Conservation (phyloP, 1,140 invertebrate species). For the Leptestheria dahalacensis region DNA sequence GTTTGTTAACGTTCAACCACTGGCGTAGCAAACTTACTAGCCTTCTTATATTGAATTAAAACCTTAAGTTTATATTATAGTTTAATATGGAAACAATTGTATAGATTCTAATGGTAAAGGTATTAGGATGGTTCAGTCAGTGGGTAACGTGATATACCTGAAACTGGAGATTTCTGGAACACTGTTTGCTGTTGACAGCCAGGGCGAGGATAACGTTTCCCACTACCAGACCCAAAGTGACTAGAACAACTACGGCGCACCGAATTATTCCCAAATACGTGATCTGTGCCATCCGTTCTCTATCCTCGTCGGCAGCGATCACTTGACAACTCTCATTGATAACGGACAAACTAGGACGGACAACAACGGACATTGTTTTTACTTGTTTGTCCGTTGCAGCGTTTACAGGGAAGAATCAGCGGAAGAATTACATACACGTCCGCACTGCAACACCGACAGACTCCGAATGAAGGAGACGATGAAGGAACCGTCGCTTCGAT, state of each 20-base stretch:
- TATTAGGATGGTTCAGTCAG: too few species aligned
- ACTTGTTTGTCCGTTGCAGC: too few species aligned
- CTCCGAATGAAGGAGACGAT: not conserved
- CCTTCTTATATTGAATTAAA: too few species aligned
- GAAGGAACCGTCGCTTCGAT: not conserved
- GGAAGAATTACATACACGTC: not conserved
- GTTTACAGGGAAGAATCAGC: too few species aligned
- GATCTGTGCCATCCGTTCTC: not conserved
- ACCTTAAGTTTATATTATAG: too few species aligned
- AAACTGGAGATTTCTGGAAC: slow-evolving; percentile 7
- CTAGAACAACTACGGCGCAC: slow-evolving; percentile 1
- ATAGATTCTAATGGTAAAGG: too few species aligned
- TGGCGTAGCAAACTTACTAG: too few species aligned
- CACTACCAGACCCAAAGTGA: not conserved
- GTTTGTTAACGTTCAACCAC: too few species aligned
- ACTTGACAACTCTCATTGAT: not conserved
- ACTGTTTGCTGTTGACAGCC: slow-evolving; percentile 8
- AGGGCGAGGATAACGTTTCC: slow-evolving; percentile 9
- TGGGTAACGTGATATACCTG: too few species aligned
- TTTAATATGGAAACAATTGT: too few species aligned
- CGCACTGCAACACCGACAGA: not conserved
- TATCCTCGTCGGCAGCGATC: not conserved
- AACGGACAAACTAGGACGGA: not conserved
- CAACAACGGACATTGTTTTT: not conserved
- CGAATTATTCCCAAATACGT: not conserved